phyloP scores from a whole-genome alignment of 2,797 vertebrate genomes.

The Smutsia gigantea region DNA sequence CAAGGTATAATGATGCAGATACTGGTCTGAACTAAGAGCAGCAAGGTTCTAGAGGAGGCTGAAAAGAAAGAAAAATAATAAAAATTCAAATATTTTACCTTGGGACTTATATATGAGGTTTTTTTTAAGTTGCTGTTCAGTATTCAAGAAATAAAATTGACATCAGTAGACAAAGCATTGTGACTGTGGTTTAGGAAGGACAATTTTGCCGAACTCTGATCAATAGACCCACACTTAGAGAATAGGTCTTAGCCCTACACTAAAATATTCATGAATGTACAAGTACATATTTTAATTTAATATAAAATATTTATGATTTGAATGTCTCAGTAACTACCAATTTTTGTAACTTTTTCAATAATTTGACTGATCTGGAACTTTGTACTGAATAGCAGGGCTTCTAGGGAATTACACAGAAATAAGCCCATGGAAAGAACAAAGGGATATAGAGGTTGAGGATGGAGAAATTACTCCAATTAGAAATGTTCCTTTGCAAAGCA shows the following conservation, averaged over 20 bases:
- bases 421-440: background rate
- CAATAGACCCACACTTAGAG: background rate
- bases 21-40: background rate
- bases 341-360: background rate
- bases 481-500: constrained; percentile 15
- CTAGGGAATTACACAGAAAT: background rate
- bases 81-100: background rate
- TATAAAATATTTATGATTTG: background rate
- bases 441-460: background rate
- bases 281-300: constrained; percentile 26
- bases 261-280: background rate
- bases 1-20: background rate
- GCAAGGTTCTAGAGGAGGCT: background rate
- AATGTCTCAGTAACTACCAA: background rate
- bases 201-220: background rate
- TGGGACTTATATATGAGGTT: background rate
- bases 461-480: background rate
- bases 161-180: background rate
- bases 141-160: constrained; percentile 1
- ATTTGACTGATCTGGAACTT: background rate
- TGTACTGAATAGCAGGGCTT: background rate
- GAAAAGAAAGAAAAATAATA: background rate
- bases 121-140: background rate
- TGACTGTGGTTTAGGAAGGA: background rate
- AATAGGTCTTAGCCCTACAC: background rate